Conservation (phyloP, 1,140 invertebrate genomes). For the Lysiphlebus fabarum region DNA sequence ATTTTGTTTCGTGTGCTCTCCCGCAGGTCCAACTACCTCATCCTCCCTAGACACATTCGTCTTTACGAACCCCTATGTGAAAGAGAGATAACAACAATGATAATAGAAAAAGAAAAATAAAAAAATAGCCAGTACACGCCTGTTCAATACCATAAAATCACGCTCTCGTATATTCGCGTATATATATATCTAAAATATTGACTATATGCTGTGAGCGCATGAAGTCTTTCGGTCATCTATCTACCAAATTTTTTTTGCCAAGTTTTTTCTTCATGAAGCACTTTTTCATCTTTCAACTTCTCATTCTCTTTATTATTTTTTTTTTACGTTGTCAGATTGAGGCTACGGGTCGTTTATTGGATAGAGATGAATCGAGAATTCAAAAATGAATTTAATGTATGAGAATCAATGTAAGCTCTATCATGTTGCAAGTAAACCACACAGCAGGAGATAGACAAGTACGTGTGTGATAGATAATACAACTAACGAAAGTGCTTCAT, state of each 20-base stretch:
- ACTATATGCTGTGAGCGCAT: conserved; percentile 25
- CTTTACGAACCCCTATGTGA: neutral
- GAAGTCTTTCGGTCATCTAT: neutral
- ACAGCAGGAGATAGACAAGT: neutral
- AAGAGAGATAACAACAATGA: conserved; percentile 4
- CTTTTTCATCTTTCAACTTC: neutral
- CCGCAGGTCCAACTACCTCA: conserved; percentile 8
- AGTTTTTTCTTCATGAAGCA: conserved; percentile 11
- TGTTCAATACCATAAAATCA: conserved; percentile 35
- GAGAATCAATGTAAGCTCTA: conserved; percentile 13
- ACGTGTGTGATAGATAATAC: neutral
- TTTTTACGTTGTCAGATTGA: conserved; percentile 24
- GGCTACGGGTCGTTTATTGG: conserved; percentile 27
- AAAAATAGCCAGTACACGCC: conserved; percentile 31
- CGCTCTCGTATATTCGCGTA: no score
- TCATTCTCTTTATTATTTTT: conserved; percentile 5
- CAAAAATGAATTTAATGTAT: neutral
- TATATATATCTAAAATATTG: conserved; percentile 29
- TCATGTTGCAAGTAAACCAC: neutral
- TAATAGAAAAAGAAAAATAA: conserved; percentile 18
- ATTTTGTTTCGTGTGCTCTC: conserved; percentile 27
- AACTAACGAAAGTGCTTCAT: neutral
- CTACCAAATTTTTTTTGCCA: neutral
- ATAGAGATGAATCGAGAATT: conserved; percentile 21
- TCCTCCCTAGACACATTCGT: conserved; percentile 9